These are phyloP conservation scores for Dryobota labecula DNA, from an alignment of 2,888 invertebrate species.

Conservation along the genomic window DNA sequence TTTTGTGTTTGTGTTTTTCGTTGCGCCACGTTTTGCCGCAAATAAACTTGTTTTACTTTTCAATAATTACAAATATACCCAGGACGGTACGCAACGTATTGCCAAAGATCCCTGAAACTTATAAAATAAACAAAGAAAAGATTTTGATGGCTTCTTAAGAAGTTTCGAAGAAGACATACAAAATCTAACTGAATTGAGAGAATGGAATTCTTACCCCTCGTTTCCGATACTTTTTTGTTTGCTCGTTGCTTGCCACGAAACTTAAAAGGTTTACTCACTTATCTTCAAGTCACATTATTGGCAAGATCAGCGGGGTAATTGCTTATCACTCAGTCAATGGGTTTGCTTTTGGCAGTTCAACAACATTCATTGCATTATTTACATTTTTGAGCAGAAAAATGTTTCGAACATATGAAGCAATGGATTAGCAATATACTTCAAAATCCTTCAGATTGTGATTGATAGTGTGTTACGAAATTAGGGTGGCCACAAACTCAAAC, in stretches of 20 bases:
- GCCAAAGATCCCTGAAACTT: neutral
- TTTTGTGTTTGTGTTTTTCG: neutral
- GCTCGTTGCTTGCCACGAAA: too few relatives aligned
- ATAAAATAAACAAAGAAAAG: neutral
- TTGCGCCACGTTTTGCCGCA: neutral
- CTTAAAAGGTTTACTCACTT: neutral
- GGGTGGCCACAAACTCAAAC: too few relatives aligned
- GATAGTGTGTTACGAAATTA: too few relatives aligned
- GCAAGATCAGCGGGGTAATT: too few relatives aligned
- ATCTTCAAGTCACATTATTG: neutral
- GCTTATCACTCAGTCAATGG: too few relatives aligned
- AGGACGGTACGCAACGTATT: neutral
- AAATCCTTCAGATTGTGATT: too few relatives aligned
- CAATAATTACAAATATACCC: neutral
- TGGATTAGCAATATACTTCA: too few relatives aligned
- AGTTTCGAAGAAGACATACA: slow-evolving; percentile 5
- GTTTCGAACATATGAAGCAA: too few relatives aligned
- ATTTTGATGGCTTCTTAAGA: neutral
- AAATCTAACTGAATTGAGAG: neutral
- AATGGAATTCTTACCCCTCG: neutral
- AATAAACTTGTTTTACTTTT: neutral
- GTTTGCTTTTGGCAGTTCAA: too few relatives aligned
- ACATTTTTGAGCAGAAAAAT: too few relatives aligned
- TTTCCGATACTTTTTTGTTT: too few relatives aligned
- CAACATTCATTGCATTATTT: too few relatives aligned